phyloP scores from a whole-genome alignment of 1,140 invertebrate species.

The Meloidogyne chitwoodi region DNA sequence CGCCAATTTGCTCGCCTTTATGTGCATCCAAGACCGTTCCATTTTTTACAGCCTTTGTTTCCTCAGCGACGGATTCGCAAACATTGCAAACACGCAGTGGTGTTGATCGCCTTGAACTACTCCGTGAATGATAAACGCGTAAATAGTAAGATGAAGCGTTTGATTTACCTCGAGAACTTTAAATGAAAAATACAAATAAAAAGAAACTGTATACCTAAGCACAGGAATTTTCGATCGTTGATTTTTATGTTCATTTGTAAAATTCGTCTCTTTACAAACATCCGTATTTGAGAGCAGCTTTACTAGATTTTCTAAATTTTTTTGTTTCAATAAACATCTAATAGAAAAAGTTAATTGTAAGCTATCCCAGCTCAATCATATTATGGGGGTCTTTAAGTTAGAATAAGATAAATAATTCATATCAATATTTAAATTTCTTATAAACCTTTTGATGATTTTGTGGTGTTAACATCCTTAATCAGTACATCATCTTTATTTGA shows the following conservation, averaged over 20 bases:
- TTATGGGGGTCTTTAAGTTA: too few species aligned
- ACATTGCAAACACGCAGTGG: neutral
- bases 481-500: neutral
- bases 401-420: neutral
- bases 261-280: neutral
- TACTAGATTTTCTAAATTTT: too few species aligned
- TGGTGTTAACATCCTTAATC: constrained; percentile 8
- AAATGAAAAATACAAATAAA: neutral
- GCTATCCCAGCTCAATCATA: too few species aligned
- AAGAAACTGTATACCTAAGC: neutral
- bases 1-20: constrained; percentile 41
- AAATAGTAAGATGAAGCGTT: neutral
- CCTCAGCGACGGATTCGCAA: neutral
- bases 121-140: neutral
- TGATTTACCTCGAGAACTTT: neutral
- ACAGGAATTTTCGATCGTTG: neutral
- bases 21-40: constrained; percentile 33
- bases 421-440: neutral
- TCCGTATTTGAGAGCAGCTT: neutral
- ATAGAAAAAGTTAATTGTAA: too few species aligned
- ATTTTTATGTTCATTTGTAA: neutral
- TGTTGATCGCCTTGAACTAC: neutral
- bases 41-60: neutral
- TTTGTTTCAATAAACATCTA: too few species aligned
- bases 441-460: neutral